Percentiles rank a stretch among this genome's conserved stretches.
Conservation (phyloP, 1,140 invertebrate species). For the Drosophila mojavensis region DNA sequence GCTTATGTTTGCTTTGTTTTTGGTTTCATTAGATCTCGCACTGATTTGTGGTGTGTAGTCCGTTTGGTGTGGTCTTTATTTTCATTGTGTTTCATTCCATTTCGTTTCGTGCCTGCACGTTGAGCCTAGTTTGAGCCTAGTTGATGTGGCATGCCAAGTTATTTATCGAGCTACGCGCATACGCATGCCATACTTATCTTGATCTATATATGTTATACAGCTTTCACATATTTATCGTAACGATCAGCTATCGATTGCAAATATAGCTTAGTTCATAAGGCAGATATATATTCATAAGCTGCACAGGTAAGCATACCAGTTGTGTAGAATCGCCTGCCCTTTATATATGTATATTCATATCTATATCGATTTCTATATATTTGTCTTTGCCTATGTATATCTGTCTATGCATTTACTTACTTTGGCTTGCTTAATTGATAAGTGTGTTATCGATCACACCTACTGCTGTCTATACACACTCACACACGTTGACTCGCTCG, state of each 20-base stretch:
- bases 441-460: constrained; percentile 14
- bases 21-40: constrained; percentile 41
- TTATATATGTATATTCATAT: neutral
- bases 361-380: neutral
- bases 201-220: constrained; percentile 15
- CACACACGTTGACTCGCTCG: constrained; percentile 15
- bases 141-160: constrained; percentile 40
- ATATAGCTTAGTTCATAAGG: constrained; percentile 27
- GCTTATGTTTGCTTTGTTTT: constrained; percentile 12
- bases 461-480: constrained; percentile 1
- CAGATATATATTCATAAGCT: constrained; percentile 41
- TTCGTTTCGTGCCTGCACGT: constrained; percentile 31
- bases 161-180: constrained; percentile 74
- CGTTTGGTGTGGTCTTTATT: constrained; percentile 48
- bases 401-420: constrained; percentile 1
- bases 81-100: constrained; percentile 45
- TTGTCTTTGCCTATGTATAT: neutral
- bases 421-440: constrained; percentile 32
- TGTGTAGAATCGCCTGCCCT: constrained; percentile 25
- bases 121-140: neutral
- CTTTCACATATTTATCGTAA: neutral
- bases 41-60: constrained; percentile 69
- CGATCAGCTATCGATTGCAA: constrained; percentile 1
- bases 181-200: constrained; percentile 43
- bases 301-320: constrained; percentile 48